Evolutionary conservation across 2,113 vertebrate genomes (phyloP), one percentile per base, ranked within the genome.

Genomic region (Ariopsis seemanni): DNA sequence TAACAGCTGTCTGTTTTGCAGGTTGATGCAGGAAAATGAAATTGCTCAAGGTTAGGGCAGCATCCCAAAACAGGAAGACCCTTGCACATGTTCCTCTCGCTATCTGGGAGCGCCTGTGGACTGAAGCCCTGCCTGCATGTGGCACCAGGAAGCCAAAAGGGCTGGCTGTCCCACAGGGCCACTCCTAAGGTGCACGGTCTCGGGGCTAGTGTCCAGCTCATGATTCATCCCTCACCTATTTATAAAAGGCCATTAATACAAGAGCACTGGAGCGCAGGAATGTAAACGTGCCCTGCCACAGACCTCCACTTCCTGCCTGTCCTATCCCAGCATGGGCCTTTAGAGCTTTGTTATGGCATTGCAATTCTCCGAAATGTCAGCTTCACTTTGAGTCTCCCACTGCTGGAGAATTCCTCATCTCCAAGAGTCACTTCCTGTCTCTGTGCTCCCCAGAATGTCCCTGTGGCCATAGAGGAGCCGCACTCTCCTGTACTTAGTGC

Each of bases 1-100:
- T 94, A 94, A 93, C 92, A 90, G 90, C 86, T 75, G 87, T 91
- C 89, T 91, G 90, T 93, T 94, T 94, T 93, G 50, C 85, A 88
- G 90, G 90, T 91, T 85, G 88, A 80, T 92, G 88, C 91, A 92
- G 93, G 91, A 94, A 92, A 94, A 91, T 93, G 90, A 93, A 82
- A 89, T 72, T 69, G 89, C 92, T 94, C 94, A 95, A 95, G 95
- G 95, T 93, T 91, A 91, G 88, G 72, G 86, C 88, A 85, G 52
- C 90, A 90, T 88, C 93, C 89, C 93, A 94, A 94, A 95, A 95
- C 95, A 95, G 95, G 94, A 95, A 94, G 93, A 90, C 90, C 93
- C 89, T 14, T 83, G 91, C 86, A 91, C 92, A 91, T 87, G 69
- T 89, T 90, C 84, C 83, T 78, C 55, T 84, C 82, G 85, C 92